Evolutionary conservation across 2,888 invertebrate species (phyloP).

Genomic region (Bugulina stolonifera): DNA sequence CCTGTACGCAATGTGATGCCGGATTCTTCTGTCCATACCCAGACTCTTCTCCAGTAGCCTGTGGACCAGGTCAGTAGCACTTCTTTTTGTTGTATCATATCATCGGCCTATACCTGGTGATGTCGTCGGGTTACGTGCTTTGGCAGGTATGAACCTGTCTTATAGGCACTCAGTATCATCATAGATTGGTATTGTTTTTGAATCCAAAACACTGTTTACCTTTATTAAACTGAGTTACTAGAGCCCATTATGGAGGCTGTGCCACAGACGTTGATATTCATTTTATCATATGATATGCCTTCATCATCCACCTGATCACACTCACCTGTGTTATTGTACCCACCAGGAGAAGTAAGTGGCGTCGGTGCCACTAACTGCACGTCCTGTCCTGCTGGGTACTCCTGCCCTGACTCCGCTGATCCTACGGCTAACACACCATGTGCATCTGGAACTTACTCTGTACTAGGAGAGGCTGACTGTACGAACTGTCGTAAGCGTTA

Average conservation of each 20-base stretch:
- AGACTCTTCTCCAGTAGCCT: conserved; percentile 28
- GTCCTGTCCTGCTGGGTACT: conserved; percentile 30
- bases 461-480: conserved; percentile 34
- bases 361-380: conserved; percentile 35
- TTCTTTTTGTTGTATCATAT: background rate
- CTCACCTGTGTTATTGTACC: too few species aligned
- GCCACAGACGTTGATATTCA: too few species aligned
- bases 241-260: too few species aligned
- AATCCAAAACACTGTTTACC: too few species aligned
- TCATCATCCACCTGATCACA: too few species aligned
- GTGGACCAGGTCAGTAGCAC: conserved; percentile 28
- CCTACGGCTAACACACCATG: conserved; percentile 35
- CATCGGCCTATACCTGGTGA: background rate
- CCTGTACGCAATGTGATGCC: conserved; percentile 38
- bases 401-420: conserved; percentile 34
- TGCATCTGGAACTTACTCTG: conserved; percentile 36
- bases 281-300: too few species aligned
- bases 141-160: too few species aligned
- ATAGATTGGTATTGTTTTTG: too few species aligned
- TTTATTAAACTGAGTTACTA: too few species aligned
- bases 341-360: conserved; percentile 39
- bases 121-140: too few species aligned
- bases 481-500: conserved; percentile 39
- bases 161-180: too few species aligned
- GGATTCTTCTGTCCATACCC: conserved; percentile 40